Percentiles rank a stretch among this genome's conserved stretches.
These are phyloP conservation scores for Tenthredo mesomela DNA, from an alignment of 2,888 invertebrate genomes.

Conservation along the genomic window DNA sequence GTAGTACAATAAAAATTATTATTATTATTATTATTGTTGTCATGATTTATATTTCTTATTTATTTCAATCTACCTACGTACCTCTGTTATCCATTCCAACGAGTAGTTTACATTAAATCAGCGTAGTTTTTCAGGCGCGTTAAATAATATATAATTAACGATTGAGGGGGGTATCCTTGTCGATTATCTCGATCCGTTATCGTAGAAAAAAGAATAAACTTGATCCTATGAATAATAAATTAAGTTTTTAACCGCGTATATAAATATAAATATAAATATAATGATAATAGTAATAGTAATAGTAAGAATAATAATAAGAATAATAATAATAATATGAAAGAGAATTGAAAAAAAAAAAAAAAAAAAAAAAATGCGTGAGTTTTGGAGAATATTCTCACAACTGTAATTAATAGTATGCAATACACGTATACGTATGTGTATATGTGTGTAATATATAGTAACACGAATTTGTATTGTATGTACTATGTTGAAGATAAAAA, in stretches of 20 bases:
- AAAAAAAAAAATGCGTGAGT: background rate
- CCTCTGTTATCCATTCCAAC: slow-evolving; percentile 37
- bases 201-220: slow-evolving; percentile 9
- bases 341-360: no score
- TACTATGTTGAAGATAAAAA: background rate
- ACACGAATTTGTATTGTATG: background rate
- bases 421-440: background rate
- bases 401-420: background rate
- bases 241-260: background rate
- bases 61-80: slow-evolving; percentile 15
- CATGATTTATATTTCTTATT: background rate
- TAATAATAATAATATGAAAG: background rate
- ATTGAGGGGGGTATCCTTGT: background rate
- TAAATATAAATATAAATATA: no score
- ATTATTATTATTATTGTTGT: background rate
- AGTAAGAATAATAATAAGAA: background rate
- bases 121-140: background rate
- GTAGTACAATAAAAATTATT: background rate
- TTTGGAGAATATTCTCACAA: background rate
- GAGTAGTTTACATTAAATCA: background rate
- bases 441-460: background rate
- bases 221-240: slow-evolving; percentile 3
- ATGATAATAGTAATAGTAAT: slow-evolving; percentile 5
- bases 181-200: background rate
- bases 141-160: background rate